Evolutionary conservation across 92 coral and sea anemone genomes (phyloP), one percentile per base, ranked within the genome.

Genomic region (Phymanthus crucifer): DNA sequence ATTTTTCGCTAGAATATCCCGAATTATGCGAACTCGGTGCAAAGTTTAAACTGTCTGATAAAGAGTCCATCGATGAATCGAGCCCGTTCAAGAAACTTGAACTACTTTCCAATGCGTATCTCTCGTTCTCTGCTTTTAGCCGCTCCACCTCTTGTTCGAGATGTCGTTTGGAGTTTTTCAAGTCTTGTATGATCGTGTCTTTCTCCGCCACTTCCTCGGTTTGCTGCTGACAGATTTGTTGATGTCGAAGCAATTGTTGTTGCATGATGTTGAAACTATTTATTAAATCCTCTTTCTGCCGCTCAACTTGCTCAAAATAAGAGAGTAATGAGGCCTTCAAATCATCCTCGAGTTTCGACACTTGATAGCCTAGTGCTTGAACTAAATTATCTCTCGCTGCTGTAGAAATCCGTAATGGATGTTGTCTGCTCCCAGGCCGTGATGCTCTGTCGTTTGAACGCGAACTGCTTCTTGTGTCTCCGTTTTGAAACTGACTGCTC

Each of bases 261-360:
- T 92, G 97, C 97, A 92, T 92, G 37, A 84, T 83, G 37, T 87
- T 83, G 43, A 92, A 92, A 80, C 94, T 90, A 40, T 87, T 72
- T 57, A 90, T 92, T 71, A 92, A 80, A 48, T 92, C 97, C 35
- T 92, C 94, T 66, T 92, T 92, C 79, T 92, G 94, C 43, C 29
- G 56, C 52, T 92, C 97, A 65, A 92, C 93, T 85, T 92, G 90
- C 74, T 92, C 97, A 67, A 92, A 78, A 83, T 92, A 90, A 66
- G 87, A 81, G 23, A 92, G 80, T 58, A 92, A 61, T 1, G 94
- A 87, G 45, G 87, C 83, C 72, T 90, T 92, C 57, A 92, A 87
- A 84, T 92, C 97, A 61, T 92, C 97, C 68, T 92, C 97, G 1
- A 92, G 82, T 85, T 87, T 84, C 56, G 92, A 87, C 74, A 85